Conservation (phyloP, 2,888 invertebrate genomes). For the Parascotia fuliginaria region DNA sequence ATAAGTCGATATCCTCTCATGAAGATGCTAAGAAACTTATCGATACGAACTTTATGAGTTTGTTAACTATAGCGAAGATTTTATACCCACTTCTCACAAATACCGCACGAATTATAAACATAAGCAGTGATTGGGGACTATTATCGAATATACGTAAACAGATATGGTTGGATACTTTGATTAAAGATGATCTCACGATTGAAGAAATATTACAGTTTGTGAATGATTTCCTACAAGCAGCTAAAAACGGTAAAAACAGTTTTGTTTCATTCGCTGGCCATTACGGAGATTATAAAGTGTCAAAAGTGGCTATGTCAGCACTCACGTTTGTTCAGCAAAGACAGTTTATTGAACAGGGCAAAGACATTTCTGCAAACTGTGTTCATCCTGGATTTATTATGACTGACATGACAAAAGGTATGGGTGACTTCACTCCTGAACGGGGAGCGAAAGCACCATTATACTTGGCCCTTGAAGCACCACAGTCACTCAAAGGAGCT, state of each 20-base stretch:
- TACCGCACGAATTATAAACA: slow-evolving; percentile 91
- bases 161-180: slow-evolving; percentile 73
- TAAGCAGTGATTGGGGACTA: slow-evolving; percentile 88
- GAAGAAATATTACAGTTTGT: slow-evolving; percentile 83
- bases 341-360: slow-evolving; percentile 79
- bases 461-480: slow-evolving; percentile 76
- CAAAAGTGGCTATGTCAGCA: slow-evolving; percentile 80
- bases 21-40: slow-evolving; percentile 90
- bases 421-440: slow-evolving; percentile 79
- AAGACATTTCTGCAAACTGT: slow-evolving; percentile 78
- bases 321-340: slow-evolving; percentile 79
- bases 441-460: slow-evolving; percentile 76
- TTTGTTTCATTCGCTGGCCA: slow-evolving; percentile 77
- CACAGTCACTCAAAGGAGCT: slow-evolving; percentile 75
- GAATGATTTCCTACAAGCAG: slow-evolving; percentile 84
- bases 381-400: slow-evolving; percentile 82
- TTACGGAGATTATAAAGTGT: slow-evolving; percentile 81
- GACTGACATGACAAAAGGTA: slow-evolving; percentile 81
- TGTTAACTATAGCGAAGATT: slow-evolving; percentile 87
- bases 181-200: slow-evolving; percentile 78
- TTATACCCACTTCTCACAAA: slow-evolving; percentile 90
- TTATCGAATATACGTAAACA: slow-evolving; percentile 79
- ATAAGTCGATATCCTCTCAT: slow-evolving; percentile 86
- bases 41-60: slow-evolving; percentile 89
- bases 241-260: slow-evolving; percentile 74